Evolutionary conservation across 1,140 invertebrate genomes (phyloP), one percentile per base, ranked within the genome.

Genomic region (Magallana gigas): DNA sequence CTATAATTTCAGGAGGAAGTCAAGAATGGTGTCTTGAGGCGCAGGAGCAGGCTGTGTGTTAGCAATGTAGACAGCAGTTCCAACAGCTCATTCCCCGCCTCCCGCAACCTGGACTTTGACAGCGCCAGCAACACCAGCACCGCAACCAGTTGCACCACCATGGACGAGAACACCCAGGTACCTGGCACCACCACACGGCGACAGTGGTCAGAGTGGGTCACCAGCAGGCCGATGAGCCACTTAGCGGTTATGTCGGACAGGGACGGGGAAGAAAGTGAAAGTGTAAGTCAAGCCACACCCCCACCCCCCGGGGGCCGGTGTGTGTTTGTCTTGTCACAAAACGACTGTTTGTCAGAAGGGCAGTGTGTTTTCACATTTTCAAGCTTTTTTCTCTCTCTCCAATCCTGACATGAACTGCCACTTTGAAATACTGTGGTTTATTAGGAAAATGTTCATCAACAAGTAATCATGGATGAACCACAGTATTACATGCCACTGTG

Each of bases 151-250:
- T 85, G 64, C 60, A 90, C 89, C 2, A 88, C 86, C 16, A 88
- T 91, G n/a, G 89, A 91, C 14, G 90, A 87, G 85, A 91, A 92
- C 76, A 93, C 93, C 59, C 84, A 94, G 94, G 90, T 95, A 59
- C 95, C 95, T 91, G 96, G 96, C 18, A 96, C 96, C 5, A 97
- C 97, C 60, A 97, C 97, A 1, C 95, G 97, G 9, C 95, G 96
- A 90, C 96, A 97, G 59, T 97, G 97, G 97, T 96, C 96, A 29
- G 96, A 97, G 93, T 97, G 96, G 95, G 92, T 95, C 83, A 48
- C 36, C 36, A 83, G 90, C 85, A 93, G 92, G 84, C 90, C 92
- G 62, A 83, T 84, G 62, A 83, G 36, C 36, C 36, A 81, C 48
- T 86, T 84, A 36, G 86, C 85, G 36, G 76, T 84, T 48, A 23